A percentile compares a stretch with the other conserved stretches of the same genome.
These are phyloP conservation scores for Belgica antarctica DNA, from an alignment of 2,888 invertebrate genomes.

Conservation along the genomic window DNA sequence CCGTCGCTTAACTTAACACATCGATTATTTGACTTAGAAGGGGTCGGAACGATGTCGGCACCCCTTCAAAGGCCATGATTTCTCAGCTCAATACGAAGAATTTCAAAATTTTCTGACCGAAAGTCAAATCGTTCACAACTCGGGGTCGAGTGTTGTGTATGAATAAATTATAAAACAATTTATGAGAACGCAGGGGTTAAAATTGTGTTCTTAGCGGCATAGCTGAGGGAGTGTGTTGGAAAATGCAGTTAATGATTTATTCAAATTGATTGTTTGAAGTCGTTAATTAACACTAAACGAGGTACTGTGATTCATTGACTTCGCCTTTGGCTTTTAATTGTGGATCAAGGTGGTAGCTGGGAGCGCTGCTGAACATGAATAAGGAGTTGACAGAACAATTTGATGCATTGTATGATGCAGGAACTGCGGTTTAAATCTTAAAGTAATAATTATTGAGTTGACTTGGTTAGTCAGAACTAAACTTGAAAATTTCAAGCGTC, in stretches of 20 bases:
- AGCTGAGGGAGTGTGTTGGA: background rate
- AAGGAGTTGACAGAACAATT: too few species aligned
- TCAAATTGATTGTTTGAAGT: background rate
- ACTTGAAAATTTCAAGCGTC: too few species aligned
- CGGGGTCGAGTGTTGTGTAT: slow-evolving; percentile 28
- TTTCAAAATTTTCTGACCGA: slow-evolving; percentile 6
- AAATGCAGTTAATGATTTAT: background rate
- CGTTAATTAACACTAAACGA: slow-evolving; percentile 32
- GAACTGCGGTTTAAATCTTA: too few species aligned
- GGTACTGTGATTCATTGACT: background rate
- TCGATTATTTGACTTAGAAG: background rate
- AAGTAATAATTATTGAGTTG: too few species aligned
- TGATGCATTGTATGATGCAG: too few species aligned
- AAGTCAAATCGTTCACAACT: slow-evolving; percentile 21
- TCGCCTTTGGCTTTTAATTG: background rate
- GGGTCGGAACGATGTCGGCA: background rate
- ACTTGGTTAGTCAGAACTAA: too few species aligned
- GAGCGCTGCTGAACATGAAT: too few species aligned
- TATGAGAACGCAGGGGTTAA: slow-evolving; percentile 9
- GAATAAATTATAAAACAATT: slow-evolving; percentile 40
- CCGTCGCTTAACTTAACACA: slow-evolving; percentile 35
- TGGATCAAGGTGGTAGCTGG: too few species aligned
- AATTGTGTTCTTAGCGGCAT: background rate
- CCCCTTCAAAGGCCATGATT: background rate
- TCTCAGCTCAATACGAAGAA: background rate